Evolutionary conservation across 2,888 invertebrate genomes (phyloP).

Genomic region (Mycalesis mineus): DNA sequence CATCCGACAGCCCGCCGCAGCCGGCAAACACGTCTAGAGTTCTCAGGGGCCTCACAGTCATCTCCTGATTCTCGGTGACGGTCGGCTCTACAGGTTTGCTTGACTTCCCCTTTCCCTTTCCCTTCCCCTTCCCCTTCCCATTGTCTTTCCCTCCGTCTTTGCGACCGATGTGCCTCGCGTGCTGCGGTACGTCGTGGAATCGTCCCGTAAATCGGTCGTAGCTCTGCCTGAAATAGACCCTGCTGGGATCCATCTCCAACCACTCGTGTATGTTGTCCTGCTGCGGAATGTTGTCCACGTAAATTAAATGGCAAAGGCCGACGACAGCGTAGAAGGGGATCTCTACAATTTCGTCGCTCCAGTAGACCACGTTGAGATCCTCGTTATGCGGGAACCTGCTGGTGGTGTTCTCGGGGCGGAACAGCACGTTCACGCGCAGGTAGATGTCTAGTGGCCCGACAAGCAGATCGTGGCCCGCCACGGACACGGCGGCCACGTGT

Average conservation of each 20-base stretch:
- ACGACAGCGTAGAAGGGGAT: conserved; percentile 79
- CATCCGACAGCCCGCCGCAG: conserved; percentile 89
- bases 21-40: conserved; percentile 91
- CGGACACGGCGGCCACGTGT: conserved; percentile 81
- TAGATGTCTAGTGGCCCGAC: conserved; percentile 79
- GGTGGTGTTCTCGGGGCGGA: conserved; percentile 86
- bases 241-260: conserved; percentile 80
- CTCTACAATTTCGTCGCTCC: conserved; percentile 84
- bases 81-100: conserved; percentile 50
- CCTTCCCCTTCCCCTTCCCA: conserved; percentile 82
- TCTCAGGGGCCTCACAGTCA: conserved; percentile 72
- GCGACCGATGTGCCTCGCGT: conserved; percentile 78
- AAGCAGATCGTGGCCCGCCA: conserved; percentile 69
- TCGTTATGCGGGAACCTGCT: conserved; percentile 79
- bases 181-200: conserved; percentile 80
- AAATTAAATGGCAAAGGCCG: conserved; percentile 84
- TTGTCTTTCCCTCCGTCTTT: conserved; percentile 81
- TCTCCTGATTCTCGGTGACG: conserved; percentile 41
- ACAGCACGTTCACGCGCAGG: conserved; percentile 83
- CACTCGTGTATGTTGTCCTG: conserved; percentile 76
- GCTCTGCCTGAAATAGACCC: conserved; percentile 86
- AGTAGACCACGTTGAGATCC: conserved; percentile 86
- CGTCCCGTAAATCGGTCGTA: conserved; percentile 78
- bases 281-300: conserved; percentile 79
- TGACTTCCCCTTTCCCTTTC: conserved; percentile 82